Evolutionary conservation across 2,888 invertebrate species (phyloP).

Genomic region (Caenorhabditis sp.): DNA sequence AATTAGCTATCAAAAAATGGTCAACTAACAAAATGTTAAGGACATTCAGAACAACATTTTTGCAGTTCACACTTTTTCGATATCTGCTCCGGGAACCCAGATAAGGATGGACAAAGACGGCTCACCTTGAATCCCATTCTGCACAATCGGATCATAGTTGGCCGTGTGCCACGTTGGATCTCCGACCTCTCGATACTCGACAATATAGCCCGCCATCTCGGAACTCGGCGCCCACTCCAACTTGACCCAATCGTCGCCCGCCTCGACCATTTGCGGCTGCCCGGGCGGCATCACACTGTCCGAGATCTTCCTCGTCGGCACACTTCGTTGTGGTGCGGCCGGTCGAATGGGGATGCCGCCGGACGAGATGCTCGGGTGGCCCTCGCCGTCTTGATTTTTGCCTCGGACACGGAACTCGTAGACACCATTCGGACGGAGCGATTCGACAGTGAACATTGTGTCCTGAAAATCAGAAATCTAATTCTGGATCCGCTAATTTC

Average conservation of each 20-base stretch:
- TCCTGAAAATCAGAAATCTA: too few species aligned
- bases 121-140: slow-evolving; percentile 77
- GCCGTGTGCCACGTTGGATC: slow-evolving; percentile 80
- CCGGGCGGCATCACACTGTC: slow-evolving; percentile 65
- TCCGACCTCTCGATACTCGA: slow-evolving; percentile 82
- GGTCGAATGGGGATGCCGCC: slow-evolving; percentile 64
- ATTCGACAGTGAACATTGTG: slow-evolving; percentile 74
- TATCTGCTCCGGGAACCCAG: too few species aligned
- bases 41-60: too few species aligned
- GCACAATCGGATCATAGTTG: slow-evolving; percentile 76
- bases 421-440: slow-evolving; percentile 83
- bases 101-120: too few species aligned
- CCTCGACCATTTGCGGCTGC: slow-evolving; percentile 78
- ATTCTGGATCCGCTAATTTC: too few species aligned
- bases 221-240: slow-evolving; percentile 79
- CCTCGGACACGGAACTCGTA: slow-evolving; percentile 83
- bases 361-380: slow-evolving; percentile 65
- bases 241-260: slow-evolving; percentile 81
- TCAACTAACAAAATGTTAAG: too few species aligned
- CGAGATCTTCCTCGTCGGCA: slow-evolving; percentile 49
- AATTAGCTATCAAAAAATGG: too few species aligned
- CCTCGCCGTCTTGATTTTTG: slow-evolving; percentile 78
- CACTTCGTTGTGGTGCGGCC: slow-evolving; percentile 64
- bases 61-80: too few species aligned
- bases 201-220: slow-evolving; percentile 75